Evolutionary conservation across 2,113 vertebrate genomes (phyloP).

Genomic region (Hyperoodon ampullatus): DNA sequence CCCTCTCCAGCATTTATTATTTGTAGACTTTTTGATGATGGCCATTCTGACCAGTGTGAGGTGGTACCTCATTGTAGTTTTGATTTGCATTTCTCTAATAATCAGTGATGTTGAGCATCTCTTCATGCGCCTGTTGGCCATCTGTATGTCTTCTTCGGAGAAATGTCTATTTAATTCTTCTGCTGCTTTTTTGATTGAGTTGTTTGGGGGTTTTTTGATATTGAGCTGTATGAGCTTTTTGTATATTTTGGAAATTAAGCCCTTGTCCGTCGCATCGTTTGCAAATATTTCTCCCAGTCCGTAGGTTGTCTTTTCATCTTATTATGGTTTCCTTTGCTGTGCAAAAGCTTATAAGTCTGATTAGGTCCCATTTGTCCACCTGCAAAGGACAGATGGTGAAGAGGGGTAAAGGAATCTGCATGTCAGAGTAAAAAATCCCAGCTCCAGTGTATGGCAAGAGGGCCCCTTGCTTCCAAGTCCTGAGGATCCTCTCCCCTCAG

Average conservation of each 20-base stretch:
- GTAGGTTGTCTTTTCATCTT: background rate
- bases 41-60: too few relatives aligned
- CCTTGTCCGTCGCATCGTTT: background rate
- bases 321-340: background rate
- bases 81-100: background rate
- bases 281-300: background rate
- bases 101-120: background rate
- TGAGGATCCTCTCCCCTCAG: too few relatives aligned
- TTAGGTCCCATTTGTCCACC: background rate
- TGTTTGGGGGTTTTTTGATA: background rate
- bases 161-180: background rate
- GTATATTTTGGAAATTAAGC: background rate
- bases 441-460: background rate
- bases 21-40: too few relatives aligned
- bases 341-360: background rate
- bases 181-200: background rate
- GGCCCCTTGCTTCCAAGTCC: background rate
- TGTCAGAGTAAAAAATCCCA: background rate
- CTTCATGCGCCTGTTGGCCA: background rate
- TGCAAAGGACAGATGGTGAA: background rate
- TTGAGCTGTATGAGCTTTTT: background rate
- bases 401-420: background rate
- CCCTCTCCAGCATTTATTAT: too few relatives aligned
- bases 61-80: background rate
- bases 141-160: background rate